Evolutionary conservation across 1,140 invertebrate genomes (phyloP).

Genomic region (Diuraphis noxia): DNA sequence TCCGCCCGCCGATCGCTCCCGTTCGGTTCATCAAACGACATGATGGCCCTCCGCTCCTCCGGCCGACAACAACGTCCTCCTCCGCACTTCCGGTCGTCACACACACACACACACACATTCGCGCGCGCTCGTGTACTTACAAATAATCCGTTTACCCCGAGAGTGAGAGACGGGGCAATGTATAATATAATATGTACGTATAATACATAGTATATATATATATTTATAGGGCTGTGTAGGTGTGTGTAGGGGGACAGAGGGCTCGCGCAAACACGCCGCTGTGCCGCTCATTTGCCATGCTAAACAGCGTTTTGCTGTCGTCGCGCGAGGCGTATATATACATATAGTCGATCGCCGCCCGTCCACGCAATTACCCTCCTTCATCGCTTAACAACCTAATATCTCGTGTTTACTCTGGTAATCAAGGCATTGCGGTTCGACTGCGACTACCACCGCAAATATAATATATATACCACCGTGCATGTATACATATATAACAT

Average conservation of each 20-base stretch:
- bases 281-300: constrained; percentile 51
- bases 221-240: background rate
- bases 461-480: background rate
- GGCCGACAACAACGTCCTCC: background rate
- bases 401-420: constrained; percentile 53
- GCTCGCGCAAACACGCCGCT: constrained; percentile 38
- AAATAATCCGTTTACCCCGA: constrained; percentile 26
- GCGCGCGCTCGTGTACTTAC: background rate
- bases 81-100: background rate
- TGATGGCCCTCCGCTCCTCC: constrained; percentile 17
- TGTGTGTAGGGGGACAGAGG: background rate
- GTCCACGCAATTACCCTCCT: constrained; percentile 52
- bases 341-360: constrained; percentile 29
- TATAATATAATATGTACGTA: background rate
- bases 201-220: background rate
- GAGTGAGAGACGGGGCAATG: background rate
- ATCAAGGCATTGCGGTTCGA: constrained; percentile 53
- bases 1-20: background rate
- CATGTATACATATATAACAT: background rate
- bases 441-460: background rate
- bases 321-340: background rate
- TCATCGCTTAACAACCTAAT: constrained; percentile 52
- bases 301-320: constrained; percentile 39
- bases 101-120: background rate
- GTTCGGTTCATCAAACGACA: constrained; percentile 51